A percentile compares a stretch with the other conserved stretches of the same genome.
Conservation (phyloP, 23 tunicate species). For the Trididemnum clinides region DNA sequence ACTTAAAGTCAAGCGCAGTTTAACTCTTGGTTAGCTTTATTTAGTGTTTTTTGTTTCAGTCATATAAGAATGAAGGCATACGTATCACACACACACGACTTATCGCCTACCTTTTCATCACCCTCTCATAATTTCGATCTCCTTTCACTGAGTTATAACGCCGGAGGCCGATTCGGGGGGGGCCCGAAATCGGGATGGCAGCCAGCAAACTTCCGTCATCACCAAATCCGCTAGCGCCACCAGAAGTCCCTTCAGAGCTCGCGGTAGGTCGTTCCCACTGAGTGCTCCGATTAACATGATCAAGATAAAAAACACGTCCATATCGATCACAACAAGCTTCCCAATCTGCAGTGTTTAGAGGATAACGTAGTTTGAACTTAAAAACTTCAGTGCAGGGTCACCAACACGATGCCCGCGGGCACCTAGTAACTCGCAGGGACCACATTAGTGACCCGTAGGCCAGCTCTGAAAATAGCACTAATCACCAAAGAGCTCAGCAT, state of each 20-base stretch:
- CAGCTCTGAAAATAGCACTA: no score
- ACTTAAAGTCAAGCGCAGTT: no score
- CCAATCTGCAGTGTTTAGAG: slow-evolving; percentile 79
- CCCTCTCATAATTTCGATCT: slow-evolving; percentile 80
- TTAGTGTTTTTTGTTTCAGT: no score
- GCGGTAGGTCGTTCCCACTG: slow-evolving; percentile 82
- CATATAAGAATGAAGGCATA: no score
- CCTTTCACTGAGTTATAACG: slow-evolving; percentile 72
- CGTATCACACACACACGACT: no score
- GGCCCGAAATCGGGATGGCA: not conserved
- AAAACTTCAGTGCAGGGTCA: no score
- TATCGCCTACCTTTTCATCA: slow-evolving; percentile 87
- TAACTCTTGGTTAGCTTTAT: no score
- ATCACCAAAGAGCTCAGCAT: no score
- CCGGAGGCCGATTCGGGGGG: slow-evolving; percentile 10
- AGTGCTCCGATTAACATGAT: slow-evolving; percentile 66
- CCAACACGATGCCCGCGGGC: no score
- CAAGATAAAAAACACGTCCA: slow-evolving; percentile 78
- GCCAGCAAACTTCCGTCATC: not conserved
- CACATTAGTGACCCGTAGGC: no score
- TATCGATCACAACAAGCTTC: slow-evolving; percentile 86
- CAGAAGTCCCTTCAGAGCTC: not conserved
- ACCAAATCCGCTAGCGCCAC: not conserved
- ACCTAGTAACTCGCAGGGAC: no score
- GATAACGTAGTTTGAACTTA: no score